phyloP scores from a whole-genome alignment of 1,140 invertebrate genomes.

The Sogatella furcifera region DNA sequence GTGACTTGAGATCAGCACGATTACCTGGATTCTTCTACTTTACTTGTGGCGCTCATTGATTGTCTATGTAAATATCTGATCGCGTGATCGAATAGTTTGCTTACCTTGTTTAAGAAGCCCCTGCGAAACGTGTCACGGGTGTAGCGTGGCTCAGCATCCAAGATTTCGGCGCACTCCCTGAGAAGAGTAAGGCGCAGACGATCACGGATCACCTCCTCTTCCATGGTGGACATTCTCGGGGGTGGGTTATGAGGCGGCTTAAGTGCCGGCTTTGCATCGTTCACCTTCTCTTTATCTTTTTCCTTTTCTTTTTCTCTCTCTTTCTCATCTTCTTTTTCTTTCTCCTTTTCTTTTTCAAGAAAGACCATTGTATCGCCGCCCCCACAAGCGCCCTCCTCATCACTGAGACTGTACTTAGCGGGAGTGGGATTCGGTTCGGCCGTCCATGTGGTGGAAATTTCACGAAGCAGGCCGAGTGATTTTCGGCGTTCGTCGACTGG shows the following conservation, averaged over 20 bases:
- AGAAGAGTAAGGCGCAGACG: conserved; percentile 40
- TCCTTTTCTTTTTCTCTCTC: neutral
- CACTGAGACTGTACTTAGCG: conserved; percentile 14
- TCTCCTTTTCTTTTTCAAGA: neutral
- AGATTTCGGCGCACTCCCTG: conserved; percentile 48
- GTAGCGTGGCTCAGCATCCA: conserved; percentile 36
- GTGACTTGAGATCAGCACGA: too few relatives aligned
- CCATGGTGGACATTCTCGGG: conserved; percentile 45
- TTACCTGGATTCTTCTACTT: too few relatives aligned
- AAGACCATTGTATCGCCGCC: neutral
- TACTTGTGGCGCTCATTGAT: too few relatives aligned
- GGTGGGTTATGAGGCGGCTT: neutral
- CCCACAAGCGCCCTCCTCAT: conserved; percentile 4
- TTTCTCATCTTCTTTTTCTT: neutral
- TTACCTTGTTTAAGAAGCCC: conserved; percentile 54
- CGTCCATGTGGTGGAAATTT: conserved; percentile 13
- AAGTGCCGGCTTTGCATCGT: neutral
- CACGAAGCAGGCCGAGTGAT: conserved; percentile 12
- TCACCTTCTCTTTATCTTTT: conserved; percentile 1
- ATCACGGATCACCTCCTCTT: conserved; percentile 50
- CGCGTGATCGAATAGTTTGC: conserved; percentile 12
- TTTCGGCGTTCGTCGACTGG: conserved; percentile 11
- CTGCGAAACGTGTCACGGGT: conserved; percentile 46
- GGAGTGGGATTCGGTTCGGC: neutral
- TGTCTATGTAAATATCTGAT: too few relatives aligned